phyloP scores from a whole-genome alignment of 1,140 invertebrate genomes.

The Coelopa frigida region DNA sequence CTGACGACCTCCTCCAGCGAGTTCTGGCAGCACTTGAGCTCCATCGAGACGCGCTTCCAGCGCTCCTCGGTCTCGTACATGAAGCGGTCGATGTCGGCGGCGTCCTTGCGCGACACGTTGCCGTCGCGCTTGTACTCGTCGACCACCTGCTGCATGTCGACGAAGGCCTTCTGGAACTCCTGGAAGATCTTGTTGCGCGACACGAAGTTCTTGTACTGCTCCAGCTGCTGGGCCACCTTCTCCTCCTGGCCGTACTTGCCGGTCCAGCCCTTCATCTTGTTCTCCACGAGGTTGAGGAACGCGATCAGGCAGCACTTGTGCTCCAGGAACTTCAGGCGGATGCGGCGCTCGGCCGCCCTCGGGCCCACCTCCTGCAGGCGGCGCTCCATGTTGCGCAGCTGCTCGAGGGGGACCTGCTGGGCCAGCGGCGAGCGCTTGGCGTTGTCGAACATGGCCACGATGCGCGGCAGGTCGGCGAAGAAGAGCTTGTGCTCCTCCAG shows the following conservation, averaged over 20 bases:
- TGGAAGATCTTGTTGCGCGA: slow-evolving; percentile 87
- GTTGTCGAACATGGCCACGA: slow-evolving; percentile 68
- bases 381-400: slow-evolving; percentile 70
- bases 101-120: slow-evolving; percentile 70
- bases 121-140: slow-evolving; percentile 86
- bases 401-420: slow-evolving; percentile 62
- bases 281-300: slow-evolving; percentile 82
- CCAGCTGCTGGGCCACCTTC: slow-evolving; percentile 72
- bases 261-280: slow-evolving; percentile 80
- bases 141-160: slow-evolving; percentile 84
- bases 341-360: slow-evolving; percentile 66
- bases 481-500: slow-evolving; percentile 84
- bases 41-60: slow-evolving; percentile 85
- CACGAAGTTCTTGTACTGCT: slow-evolving; percentile 87
- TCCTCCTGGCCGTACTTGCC: slow-evolving; percentile 80
- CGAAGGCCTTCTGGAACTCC: slow-evolving; percentile 86
- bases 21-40: slow-evolving; percentile 80
- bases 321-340: slow-evolving; percentile 80
- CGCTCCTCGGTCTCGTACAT: slow-evolving; percentile 77
- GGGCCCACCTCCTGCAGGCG: slow-evolving; percentile 65
- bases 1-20: slow-evolving; percentile 82
- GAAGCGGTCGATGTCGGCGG: slow-evolving; percentile 70
- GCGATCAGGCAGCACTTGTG: slow-evolving; percentile 89
- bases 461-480: slow-evolving; percentile 72
- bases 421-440: slow-evolving; percentile 55